Evolutionary conservation across 2,888 invertebrate species (phyloP).

Genomic region (Napeogenes sylphis): DNA sequence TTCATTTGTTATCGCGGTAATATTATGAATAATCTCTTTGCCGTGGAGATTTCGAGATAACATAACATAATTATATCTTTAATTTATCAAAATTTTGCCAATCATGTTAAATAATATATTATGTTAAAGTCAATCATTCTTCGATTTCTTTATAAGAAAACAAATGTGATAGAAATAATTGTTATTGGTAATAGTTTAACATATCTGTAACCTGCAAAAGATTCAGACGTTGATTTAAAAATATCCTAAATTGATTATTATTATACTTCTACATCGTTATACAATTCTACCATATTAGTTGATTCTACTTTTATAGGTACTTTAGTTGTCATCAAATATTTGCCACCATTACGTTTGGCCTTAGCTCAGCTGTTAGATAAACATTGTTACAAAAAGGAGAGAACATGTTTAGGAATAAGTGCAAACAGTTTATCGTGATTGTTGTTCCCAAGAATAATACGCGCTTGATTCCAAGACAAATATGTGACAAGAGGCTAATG

Average conservation of each 20-base stretch:
- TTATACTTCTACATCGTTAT: background rate
- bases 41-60: slow-evolving; percentile 8
- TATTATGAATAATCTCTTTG: background rate
- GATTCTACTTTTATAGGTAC: slow-evolving; percentile 3
- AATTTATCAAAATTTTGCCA: too few relatives aligned
- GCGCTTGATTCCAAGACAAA: slow-evolving; percentile 63
- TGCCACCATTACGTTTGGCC: slow-evolving; percentile 29
- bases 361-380: slow-evolving; percentile 31
- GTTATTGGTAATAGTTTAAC: too few relatives aligned
- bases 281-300: background rate
- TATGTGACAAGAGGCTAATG: slow-evolving; percentile 62
- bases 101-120: background rate
- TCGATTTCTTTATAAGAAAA: too few relatives aligned
- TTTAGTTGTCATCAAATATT: slow-evolving; percentile 29
- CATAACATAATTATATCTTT: too few relatives aligned
- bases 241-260: too few relatives aligned
- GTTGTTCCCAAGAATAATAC: slow-evolving; percentile 52
- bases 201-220: too few relatives aligned
- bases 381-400: slow-evolving; percentile 35
- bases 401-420: slow-evolving; percentile 36
- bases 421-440: slow-evolving; percentile 62
- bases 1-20: slow-evolving; percentile 37
- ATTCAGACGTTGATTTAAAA: too few relatives aligned
- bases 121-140: background rate
- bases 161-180: too few relatives aligned